Evolutionary conservation across 2,888 invertebrate genomes (phyloP).

Genomic region (Muscina levida): DNA sequence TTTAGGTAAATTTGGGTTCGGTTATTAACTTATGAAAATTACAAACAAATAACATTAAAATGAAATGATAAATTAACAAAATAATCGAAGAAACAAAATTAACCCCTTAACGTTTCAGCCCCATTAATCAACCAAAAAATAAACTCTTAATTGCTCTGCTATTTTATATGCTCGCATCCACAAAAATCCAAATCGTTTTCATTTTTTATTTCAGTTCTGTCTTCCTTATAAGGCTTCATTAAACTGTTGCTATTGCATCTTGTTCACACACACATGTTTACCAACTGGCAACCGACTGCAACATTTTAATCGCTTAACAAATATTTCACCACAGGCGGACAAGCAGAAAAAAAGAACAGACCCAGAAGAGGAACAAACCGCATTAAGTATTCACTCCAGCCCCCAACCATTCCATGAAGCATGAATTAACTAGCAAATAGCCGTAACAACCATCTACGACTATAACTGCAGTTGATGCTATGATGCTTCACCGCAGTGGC

Average conservation of each 20-base stretch:
- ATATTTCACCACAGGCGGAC: conserved; percentile 34
- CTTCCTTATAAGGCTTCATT: background rate
- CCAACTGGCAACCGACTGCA: conserved; percentile 3
- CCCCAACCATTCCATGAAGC: conserved; percentile 5
- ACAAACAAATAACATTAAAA: too few relatives aligned
- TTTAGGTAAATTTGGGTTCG: too few relatives aligned
- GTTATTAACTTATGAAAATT: too few relatives aligned
- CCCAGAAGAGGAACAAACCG: conserved; percentile 22
- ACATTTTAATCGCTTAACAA: conserved; percentile 53
- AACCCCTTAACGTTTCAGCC: too few relatives aligned
- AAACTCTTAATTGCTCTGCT: too few relatives aligned
- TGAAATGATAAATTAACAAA: too few relatives aligned
- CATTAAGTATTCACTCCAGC: conserved; percentile 44
- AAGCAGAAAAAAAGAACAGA: background rate
- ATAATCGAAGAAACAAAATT: too few relatives aligned
- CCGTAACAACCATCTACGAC: background rate
- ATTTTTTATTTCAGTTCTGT: too few relatives aligned
- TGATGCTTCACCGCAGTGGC: conserved; percentile 17
- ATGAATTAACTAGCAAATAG: conserved; percentile 16
- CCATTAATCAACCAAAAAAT: too few relatives aligned
- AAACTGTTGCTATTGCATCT: background rate
- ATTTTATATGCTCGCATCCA: too few relatives aligned
- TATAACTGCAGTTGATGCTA: background rate
- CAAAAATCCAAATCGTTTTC: too few relatives aligned
- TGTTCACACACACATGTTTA: conserved; percentile 10